Conservation (phyloP, 2,797 vertebrate species). For the Ibycter americanus region DNA sequence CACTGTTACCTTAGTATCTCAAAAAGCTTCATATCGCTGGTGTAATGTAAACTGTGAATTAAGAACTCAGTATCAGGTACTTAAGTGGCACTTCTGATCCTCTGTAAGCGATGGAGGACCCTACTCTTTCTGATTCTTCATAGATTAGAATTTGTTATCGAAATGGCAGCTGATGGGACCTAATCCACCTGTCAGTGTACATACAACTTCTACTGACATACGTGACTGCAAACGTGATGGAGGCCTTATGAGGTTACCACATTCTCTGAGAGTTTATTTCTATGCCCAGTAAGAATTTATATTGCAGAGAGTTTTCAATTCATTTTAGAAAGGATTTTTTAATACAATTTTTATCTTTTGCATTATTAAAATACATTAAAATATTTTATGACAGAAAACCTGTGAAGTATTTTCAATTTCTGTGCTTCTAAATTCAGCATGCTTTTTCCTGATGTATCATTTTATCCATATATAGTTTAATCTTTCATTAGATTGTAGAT, state of each 20-base stretch:
- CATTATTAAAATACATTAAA: neutral
- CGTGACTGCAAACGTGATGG: slow-evolving; percentile 23
- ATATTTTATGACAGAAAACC: neutral
- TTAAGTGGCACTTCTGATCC: neutral
- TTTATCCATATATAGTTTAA: neutral
- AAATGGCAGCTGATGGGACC: slow-evolving; percentile 18
- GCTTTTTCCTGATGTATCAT: neutral
- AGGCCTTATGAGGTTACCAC: neutral
- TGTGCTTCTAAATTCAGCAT: neutral
- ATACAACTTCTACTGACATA: neutral
- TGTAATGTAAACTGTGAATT: slow-evolving; percentile 5
- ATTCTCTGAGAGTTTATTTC: neutral
- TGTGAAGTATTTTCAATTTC: neutral
- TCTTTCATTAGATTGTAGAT: neutral
- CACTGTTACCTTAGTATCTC: neutral
- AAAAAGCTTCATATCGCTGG: neutral
- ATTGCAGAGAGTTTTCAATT: neutral
- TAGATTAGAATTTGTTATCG: neutral
- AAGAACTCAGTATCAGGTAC: neutral
- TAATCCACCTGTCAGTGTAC: slow-evolving; percentile 29
- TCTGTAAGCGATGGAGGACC: neutral
- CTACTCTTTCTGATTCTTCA: neutral
- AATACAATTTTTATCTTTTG: neutral
- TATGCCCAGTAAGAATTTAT: neutral
- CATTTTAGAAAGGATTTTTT: neutral